Base-by-base conservation (phyloP, 2,888 invertebrate genomes). In the Drosophila gaucha region DNA sequence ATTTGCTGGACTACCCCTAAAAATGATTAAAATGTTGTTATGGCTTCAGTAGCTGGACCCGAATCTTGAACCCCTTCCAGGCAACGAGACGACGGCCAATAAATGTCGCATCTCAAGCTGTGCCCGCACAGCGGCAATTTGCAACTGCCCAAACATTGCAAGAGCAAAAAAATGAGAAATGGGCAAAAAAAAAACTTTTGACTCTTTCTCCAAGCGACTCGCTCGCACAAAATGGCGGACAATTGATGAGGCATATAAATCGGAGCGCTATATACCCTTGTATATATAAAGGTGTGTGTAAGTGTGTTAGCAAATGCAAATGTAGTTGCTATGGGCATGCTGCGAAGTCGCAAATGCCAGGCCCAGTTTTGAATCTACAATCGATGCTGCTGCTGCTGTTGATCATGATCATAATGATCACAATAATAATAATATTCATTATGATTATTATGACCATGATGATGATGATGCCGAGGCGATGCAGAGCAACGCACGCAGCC, bases 101-200 rank as follows among this genome's bases (percentile, higher is more conserved):
- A 67, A 50, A 59, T 66, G 68, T 64, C 10, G 39, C 50, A 72
- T 36, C 59, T 80, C 80, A 62, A 73, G 80, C 80, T 80, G 80
- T 67, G 80, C 55, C 16, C 55, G 56, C 74, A 36, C 72, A 75
- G 75, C 71, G 54, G 46, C 47, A 73, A 20, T 43, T 54, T 43
- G 38, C 16, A 67, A 56, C 56, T 74, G 70, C 57, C 47, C 58
- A 39, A 41, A 35, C 28, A 22, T 30, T 35, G 52, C 58, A 58
- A 46, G 10, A 12, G 12, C 6, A 26, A 24, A 35, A 18, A 9
- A 31, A 14, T 14, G 18, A 24, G 35, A 64, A 46, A 31, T 20
- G 26, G n/a, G 46, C 20, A 31, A 31, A 64, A 35, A 26, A 33
- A 39, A 33, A 49, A 41, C 39, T 49, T 8, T 22, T 22, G 31